phyloP scores from a whole-genome alignment of 2,113 vertebrate genomes.

The Coregonus clupeaformis region DNA sequence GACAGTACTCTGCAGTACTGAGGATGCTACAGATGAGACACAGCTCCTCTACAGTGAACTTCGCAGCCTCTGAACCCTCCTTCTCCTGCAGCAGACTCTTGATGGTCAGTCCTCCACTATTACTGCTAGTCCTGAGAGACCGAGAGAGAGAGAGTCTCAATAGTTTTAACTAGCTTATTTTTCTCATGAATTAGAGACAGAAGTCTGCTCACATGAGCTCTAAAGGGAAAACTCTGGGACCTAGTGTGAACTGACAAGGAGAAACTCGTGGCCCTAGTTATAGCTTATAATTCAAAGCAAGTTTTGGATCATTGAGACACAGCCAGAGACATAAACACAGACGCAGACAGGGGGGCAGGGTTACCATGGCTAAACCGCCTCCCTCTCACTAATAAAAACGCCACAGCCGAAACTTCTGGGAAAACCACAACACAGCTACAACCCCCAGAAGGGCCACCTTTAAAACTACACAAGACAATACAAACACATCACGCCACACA shows the following conservation, averaged over 20 bases:
- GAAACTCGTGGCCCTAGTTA: too few relatives aligned
- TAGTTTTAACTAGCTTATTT: too few relatives aligned
- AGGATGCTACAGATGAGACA: conserved; percentile 97
- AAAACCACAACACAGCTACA: conserved; percentile 58
- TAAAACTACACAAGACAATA: conserved; percentile 42
- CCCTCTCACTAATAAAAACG: conserved; percentile 49
- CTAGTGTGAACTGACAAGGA: too few relatives aligned
- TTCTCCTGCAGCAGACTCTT: conserved; percentile 96
- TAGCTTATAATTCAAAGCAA: too few relatives aligned
- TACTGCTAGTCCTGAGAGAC: conserved; percentile 81
- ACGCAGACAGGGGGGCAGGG: conserved; percentile 15
- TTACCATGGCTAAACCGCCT: conserved; percentile 16
- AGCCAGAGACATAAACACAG: too few relatives aligned
- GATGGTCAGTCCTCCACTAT: conserved; percentile 90
- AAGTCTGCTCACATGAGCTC: too few relatives aligned
- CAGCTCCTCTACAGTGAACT: conserved; percentile 93
- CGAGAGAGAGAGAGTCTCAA: neutral
- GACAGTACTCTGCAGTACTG: conserved; percentile 94
- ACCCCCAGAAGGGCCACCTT: conserved; percentile 36
- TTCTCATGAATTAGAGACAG: too few relatives aligned
- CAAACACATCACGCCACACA: conserved; percentile 1
- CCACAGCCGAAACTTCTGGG: conserved; percentile 45
- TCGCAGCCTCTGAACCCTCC: conserved; percentile 90
- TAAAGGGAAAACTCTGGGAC: too few relatives aligned
- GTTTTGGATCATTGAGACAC: too few relatives aligned